These are phyloP conservation scores for Drosophila subpulchrella DNA, from an alignment of 1,140 invertebrate genomes.

Conservation along the genomic window DNA sequence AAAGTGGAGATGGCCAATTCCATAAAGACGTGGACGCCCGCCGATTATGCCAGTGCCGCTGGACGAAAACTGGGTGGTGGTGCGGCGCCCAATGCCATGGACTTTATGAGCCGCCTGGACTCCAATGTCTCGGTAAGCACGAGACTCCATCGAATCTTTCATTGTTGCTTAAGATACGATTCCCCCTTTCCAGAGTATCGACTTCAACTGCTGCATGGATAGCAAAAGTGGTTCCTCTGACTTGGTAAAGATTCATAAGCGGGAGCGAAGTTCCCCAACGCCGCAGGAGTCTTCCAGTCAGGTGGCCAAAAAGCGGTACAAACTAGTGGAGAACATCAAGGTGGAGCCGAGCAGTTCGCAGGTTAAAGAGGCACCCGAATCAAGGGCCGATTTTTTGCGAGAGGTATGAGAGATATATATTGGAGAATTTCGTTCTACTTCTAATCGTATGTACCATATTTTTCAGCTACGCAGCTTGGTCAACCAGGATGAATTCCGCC, in stretches of 20 bases:
- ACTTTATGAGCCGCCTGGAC: conserved; percentile 86
- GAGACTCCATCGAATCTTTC: neutral
- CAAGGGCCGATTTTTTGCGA: conserved; percentile 81
- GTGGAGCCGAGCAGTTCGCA: conserved; percentile 29
- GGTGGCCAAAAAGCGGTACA: conserved; percentile 65
- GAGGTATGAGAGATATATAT: conserved; percentile 13
- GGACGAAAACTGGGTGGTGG: conserved; percentile 75
- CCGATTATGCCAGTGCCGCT: conserved; percentile 78
- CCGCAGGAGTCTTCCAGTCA: conserved; percentile 12
- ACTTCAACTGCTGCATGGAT: conserved; percentile 59
- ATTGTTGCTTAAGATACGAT: neutral
- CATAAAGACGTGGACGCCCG: conserved; percentile 81
- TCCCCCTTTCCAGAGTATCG: conserved; percentile 53
- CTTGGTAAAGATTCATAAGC: conserved; percentile 77
- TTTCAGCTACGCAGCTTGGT: conserved; percentile 78
- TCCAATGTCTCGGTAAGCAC: conserved; percentile 67
- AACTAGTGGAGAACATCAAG: conserved; percentile 58
- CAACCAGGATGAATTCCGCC: conserved; percentile 85
- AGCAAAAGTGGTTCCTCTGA: conserved; percentile 2
- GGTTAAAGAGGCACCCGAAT: conserved; percentile 52
- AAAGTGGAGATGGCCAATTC: conserved; percentile 86
- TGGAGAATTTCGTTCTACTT: neutral
- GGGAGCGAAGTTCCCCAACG: conserved; percentile 64
- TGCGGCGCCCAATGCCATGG: conserved; percentile 84
- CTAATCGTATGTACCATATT: neutral